Percentiles rank a stretch among this genome's conserved stretches.
Evolutionary conservation across 2,113 vertebrate species (phyloP).

Genomic region (Anoplopoma fimbria): DNA sequence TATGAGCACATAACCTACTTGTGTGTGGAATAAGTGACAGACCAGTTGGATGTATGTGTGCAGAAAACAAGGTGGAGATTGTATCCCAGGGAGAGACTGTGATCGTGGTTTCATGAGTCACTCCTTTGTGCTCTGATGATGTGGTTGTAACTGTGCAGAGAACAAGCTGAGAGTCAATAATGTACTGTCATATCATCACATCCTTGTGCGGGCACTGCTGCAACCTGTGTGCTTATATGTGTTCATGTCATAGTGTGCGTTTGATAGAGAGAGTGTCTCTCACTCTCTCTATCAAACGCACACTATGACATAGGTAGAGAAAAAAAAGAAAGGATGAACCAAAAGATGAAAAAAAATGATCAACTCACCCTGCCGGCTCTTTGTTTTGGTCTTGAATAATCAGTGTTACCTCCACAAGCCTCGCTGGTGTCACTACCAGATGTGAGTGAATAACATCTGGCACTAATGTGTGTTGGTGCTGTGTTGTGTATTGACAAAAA

Average conservation of each 20-base stretch:
- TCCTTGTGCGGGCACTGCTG: not conserved
- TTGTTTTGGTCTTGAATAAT: constrained; percentile 33
- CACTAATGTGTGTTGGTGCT: constrained; percentile 13
- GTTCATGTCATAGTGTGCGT: not conserved
- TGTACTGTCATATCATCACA: constrained; percentile 23
- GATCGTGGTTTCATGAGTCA: constrained; percentile 38
- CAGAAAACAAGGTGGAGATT: constrained; percentile 16
- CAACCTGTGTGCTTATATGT: constrained; percentile 7
- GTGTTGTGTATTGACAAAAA: constrained; percentile 2
- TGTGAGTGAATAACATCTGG: constrained; percentile 44
- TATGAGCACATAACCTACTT: not conserved
- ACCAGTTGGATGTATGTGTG: not conserved
- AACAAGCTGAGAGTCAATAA: constrained; percentile 16
- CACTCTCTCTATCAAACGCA: too few species aligned
- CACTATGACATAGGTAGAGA: not conserved
- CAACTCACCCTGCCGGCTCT: constrained; percentile 30
- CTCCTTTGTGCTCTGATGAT: constrained; percentile 29
- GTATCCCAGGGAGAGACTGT: not conserved
- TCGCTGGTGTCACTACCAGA: constrained; percentile 23
- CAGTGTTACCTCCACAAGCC: not conserved
- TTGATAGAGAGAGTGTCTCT: not conserved
- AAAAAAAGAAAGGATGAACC: not conserved
- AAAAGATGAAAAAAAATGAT: constrained; percentile 25
- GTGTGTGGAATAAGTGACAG: constrained; percentile 30
- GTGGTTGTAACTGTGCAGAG: not conserved